Percentiles rank a stretch among this genome's conserved stretches.
Conservation (phyloP, 1,140 invertebrate species). For the Nephotettix cincticeps region DNA sequence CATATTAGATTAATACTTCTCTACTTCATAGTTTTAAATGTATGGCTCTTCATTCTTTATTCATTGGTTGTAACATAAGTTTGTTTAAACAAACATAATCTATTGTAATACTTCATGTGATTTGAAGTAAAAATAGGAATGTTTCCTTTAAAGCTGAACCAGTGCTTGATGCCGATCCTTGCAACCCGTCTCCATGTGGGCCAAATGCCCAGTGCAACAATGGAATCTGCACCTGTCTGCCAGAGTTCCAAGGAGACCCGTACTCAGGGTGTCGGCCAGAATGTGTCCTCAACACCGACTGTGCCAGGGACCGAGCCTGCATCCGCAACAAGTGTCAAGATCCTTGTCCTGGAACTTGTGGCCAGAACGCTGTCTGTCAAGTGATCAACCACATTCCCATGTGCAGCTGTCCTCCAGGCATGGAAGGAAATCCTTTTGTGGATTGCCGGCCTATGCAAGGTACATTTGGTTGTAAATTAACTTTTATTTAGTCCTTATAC, state of each 20-base stretch:
- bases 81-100: slow-evolving; percentile 53
- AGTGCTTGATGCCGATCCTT: slow-evolving; percentile 56
- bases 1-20: too few species aligned
- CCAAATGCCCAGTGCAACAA: slow-evolving; percentile 67
- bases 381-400: slow-evolving; percentile 48
- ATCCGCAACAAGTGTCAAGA: slow-evolving; percentile 71
- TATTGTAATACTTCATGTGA: too few species aligned
- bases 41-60: too few species aligned
- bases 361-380: slow-evolving; percentile 46
- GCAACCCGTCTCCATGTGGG: slow-evolving; percentile 72
- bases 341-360: slow-evolving; percentile 54
- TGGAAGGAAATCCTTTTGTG: slow-evolving; percentile 50
- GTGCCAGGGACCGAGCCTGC: slow-evolving; percentile 68
- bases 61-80: slow-evolving; percentile 51
- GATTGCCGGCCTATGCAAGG: slow-evolving; percentile 38
- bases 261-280: slow-evolving; percentile 70
- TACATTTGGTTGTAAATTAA: slow-evolving; percentile 49
- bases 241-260: slow-evolving; percentile 67
- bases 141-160: slow-evolving; percentile 34
- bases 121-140: too few species aligned
- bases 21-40: too few species aligned
- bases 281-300: slow-evolving; percentile 70
- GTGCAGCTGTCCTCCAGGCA: slow-evolving; percentile 50
- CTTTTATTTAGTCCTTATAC: slow-evolving; percentile 43
- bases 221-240: slow-evolving; percentile 59